Conservation (phyloP, 2,888 invertebrate species). For the Cryptocephalus primarius region DNA sequence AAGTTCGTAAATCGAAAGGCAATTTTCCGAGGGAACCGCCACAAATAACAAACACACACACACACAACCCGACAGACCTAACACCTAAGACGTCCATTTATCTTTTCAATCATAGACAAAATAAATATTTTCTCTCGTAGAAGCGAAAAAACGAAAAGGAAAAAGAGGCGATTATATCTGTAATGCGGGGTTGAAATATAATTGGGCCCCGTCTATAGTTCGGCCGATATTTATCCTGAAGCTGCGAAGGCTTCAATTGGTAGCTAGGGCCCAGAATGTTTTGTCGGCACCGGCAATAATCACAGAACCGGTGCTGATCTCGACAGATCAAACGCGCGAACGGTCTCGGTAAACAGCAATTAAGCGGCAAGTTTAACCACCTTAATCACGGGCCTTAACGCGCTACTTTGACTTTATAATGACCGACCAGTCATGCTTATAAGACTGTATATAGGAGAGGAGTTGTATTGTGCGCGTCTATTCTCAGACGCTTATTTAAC, state of each 20-base stretch:
- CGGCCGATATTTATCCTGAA: constrained; percentile 33
- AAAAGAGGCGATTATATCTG: constrained; percentile 1
- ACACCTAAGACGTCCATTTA: not conserved
- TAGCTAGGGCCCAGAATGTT: constrained; percentile 20
- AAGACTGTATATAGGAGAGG: constrained; percentile 20
- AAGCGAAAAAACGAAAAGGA: not conserved
- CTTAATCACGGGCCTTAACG: constrained; percentile 37
- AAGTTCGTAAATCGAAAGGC: no score
- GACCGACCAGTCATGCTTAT: constrained; percentile 33
- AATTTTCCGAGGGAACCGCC: no score
- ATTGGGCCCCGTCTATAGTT: constrained; percentile 27
- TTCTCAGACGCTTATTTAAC: constrained; percentile 4
- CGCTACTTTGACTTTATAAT: constrained; percentile 39
- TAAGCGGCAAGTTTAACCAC: constrained; percentile 39
- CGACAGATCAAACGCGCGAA: constrained; percentile 38
- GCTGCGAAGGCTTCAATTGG: constrained; percentile 23
- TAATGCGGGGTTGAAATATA: constrained; percentile 24
- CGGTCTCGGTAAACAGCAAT: constrained; percentile 39
- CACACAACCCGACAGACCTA: no score
- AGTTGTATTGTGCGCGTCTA: constrained; percentile 8
- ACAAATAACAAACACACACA: no score
- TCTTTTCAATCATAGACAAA: not conserved
- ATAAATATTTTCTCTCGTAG: not conserved
- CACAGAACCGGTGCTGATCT: constrained; percentile 35
- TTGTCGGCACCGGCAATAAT: constrained; percentile 35